A percentile compares a stretch with the other conserved stretches of the same genome.
These are phyloP conservation scores for Glyptemys insculpta DNA, from an alignment of 2,797 vertebrate genomes.

Conservation along the genomic window DNA sequence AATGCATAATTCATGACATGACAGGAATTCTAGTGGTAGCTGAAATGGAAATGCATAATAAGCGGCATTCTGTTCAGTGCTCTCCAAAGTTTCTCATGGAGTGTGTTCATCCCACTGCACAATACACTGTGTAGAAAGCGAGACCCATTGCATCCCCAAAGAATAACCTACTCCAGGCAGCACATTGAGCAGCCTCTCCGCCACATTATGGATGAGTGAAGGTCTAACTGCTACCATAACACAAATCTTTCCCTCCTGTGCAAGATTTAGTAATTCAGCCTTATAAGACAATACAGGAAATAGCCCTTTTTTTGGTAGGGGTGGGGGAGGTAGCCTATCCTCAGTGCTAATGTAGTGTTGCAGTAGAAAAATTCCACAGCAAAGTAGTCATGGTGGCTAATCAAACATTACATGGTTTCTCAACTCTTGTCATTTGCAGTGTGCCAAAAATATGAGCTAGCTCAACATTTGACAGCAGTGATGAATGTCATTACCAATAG, in stretches of 20 bases:
- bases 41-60: background rate
- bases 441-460: background rate
- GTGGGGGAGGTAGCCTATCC: background rate
- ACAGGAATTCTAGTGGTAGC: background rate
- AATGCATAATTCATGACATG: background rate
- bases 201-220: background rate
- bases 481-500: background rate
- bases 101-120: background rate
- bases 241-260: background rate
- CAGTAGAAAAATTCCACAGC: background rate
- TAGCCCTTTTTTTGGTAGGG: background rate
- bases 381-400: background rate
- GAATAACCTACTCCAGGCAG: background rate
- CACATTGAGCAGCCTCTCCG: background rate
- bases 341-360: background rate
- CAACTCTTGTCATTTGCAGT: background rate
- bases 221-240: background rate
- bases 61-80: background rate
- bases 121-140: background rate
- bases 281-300: fast-evolving
- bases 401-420: background rate
- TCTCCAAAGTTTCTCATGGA: background rate
- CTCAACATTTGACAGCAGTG: background rate
- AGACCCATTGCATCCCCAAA: fast-evolving
- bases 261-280: fast-evolving